Evolutionary conservation across 2,888 invertebrate genomes (phyloP).

Genomic region (Coronaproctus castanopsis): DNA sequence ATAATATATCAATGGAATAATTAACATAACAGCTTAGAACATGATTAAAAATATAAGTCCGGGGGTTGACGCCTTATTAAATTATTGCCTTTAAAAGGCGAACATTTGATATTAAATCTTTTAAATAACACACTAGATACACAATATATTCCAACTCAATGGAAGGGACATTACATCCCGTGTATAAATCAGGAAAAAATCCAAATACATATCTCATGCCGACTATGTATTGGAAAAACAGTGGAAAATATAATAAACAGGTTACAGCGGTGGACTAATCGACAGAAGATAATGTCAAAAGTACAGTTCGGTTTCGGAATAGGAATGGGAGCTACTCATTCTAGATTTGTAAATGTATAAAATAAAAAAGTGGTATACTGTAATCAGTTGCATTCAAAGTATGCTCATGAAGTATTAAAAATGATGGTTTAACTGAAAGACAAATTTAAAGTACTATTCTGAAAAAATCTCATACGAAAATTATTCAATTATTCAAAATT

Average conservation of each 20-base stretch:
- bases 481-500: too few relatives aligned
- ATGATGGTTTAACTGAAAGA: too few relatives aligned
- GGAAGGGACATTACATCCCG: neutral
- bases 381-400: too few relatives aligned
- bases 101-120: neutral
- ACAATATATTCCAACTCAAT: neutral
- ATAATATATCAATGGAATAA: neutral
- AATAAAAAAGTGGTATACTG: neutral
- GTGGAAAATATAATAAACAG: neutral
- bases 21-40: neutral
- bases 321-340: neutral
- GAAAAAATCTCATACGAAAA: too few relatives aligned
- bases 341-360: neutral
- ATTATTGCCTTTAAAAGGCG: neutral
- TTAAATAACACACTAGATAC: neutral
- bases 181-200: neutral
- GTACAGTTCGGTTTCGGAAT: neutral
- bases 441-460: too few relatives aligned
- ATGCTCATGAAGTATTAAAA: too few relatives aligned
- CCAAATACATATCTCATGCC: neutral
- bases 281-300: neutral
- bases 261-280: neutral
- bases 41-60: neutral
- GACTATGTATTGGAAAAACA: neutral
- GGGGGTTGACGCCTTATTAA: neutral